Evolutionary conservation across 2,888 invertebrate genomes (phyloP).

Genomic region (Nomada hirtipes): DNA sequence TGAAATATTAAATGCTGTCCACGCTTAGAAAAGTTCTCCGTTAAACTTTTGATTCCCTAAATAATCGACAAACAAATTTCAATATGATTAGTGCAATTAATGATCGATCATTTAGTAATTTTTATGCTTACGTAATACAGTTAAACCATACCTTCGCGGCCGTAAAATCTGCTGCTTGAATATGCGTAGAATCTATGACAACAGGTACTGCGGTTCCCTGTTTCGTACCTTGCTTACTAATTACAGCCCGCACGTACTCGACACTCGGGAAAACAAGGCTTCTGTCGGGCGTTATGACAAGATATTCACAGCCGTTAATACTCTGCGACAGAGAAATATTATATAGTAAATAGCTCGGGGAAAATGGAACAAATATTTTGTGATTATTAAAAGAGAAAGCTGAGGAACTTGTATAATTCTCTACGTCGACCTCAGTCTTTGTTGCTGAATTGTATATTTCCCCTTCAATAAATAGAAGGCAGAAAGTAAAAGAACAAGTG

Average conservation of each 20-base stretch:
- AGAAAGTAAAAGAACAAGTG: constrained; percentile 20
- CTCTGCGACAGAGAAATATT: constrained; percentile 81
- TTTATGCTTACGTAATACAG: neutral
- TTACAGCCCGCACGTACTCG: constrained; percentile 88
- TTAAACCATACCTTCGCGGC: constrained; percentile 86
- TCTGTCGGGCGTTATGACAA: constrained; percentile 87
- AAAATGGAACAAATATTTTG: neutral
- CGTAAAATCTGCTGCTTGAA: constrained; percentile 88
- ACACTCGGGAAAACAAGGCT: constrained; percentile 88
- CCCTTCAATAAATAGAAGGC: neutral
- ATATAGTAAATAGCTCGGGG: neutral
- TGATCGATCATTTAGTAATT: neutral
- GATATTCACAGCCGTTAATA: constrained; percentile 85
- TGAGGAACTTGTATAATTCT: neutral
- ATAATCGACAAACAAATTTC: constrained; percentile 21
- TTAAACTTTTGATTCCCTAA: constrained; percentile 87
- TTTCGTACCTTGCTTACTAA: constrained; percentile 89
- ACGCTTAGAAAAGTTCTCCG: constrained; percentile 86
- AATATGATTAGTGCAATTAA: neutral
- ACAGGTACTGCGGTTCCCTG: constrained; percentile 86
- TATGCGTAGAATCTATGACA: constrained; percentile 87
- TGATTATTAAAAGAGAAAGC: neutral
- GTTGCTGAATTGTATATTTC: neutral
- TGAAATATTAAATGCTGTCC: constrained; percentile 87
- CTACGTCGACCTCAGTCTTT: neutral